Evolutionary conservation across 2,888 invertebrate genomes (phyloP), one percentile per base, ranked within the genome.

Genomic region (Amphipyra berbera): DNA sequence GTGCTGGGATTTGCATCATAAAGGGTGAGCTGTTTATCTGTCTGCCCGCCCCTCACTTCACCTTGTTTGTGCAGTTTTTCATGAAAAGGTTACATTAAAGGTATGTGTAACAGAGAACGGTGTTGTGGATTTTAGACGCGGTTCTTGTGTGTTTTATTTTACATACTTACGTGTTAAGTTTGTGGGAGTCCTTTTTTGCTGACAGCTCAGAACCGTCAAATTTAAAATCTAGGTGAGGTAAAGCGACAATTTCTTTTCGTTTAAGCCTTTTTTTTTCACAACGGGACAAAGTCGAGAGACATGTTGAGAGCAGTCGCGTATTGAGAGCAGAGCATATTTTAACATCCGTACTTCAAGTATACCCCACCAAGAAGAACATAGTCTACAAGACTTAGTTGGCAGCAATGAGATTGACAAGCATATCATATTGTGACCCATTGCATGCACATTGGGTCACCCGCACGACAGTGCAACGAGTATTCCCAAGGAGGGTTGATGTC

Each of bases 1-100:
- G 82, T 78, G 72, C 67, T 73, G 47, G 64, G 78, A 83, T 83
- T 84, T 84, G 82, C 84, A 84, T 84, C 77, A 84, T 81, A 84
- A 79, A 79, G 80, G 60, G n/a, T 41, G 53, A 46, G 52, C 62
- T 78, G 74, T 79, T 78, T 79, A 73, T 71, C 59, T 65, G 64
- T 70, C 65, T 61, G 47, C 54, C 45, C 52, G 54, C 58, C 53
- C 41, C 27, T 55, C 47, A 58, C 61, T 58, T 66, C 63, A 49
- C 61, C 59, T 68, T 79, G 76, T 79, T 79, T 77, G 73, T 68
- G 74, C 73, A 77, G 67, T 75, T 80, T 78, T 76, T 74, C 67
- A 77, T 74, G 73, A 78, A 81, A 73, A 80, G 68, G 74, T 76
- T 72, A 79, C 73, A 56, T 72, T 79, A 62, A 62, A 57, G 44